Evolutionary conservation across 2,113 vertebrate genomes (phyloP).

Genomic region (Macroglossus sobrinus): DNA sequence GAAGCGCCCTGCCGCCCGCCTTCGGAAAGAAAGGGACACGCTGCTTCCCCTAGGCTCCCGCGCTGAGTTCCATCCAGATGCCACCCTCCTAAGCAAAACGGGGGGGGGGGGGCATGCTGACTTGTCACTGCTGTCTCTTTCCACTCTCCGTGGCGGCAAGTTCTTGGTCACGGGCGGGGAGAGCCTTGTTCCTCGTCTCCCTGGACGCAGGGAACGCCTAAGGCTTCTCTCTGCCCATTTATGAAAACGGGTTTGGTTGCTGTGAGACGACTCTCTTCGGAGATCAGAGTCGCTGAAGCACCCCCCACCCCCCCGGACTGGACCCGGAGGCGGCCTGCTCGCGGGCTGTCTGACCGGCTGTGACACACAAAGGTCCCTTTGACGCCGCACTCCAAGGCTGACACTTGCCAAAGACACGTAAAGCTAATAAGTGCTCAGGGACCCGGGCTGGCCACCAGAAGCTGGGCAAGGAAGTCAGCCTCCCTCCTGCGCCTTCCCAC

Average conservation of each 20-base stretch:
- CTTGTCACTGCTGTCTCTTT: neutral
- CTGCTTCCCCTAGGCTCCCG: neutral
- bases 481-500: neutral
- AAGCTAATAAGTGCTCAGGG: neutral
- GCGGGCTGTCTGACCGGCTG: neutral
- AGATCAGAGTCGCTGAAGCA: neutral
- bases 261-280: neutral
- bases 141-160: rapidly evolving
- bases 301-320: neutral
- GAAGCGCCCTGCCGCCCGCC: neutral
- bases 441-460: neutral
- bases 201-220: neutral
- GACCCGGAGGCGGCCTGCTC: neutral
- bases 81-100: neutral
- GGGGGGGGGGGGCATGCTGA: rapidly evolving
- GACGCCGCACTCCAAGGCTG: neutral
- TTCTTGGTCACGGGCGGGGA: neutral
- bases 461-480: neutral
- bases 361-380: constrained; percentile 52
- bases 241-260: neutral
- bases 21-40: neutral
- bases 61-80: neutral
- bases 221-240: neutral
- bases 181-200: neutral
- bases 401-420: neutral